phyloP scores from a whole-genome alignment of 2,797 vertebrate species.

The Orientallactaga sibirica region DNA sequence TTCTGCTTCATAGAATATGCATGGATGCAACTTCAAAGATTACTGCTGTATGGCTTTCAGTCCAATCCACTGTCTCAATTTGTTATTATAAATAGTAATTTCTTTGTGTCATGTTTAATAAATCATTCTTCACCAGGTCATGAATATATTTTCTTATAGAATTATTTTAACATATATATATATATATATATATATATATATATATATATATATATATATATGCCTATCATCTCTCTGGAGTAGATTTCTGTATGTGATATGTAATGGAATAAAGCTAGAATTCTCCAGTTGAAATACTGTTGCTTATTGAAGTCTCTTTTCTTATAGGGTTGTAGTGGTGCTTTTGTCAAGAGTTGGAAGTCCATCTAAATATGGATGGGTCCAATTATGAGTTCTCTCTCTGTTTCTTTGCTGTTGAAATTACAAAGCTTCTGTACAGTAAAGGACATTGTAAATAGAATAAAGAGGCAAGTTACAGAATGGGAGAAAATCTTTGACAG shows the following conservation, averaged over 20 bases:
- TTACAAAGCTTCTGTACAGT: too few relatives aligned
- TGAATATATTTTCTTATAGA: not conserved
- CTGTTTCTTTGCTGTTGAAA: not conserved
- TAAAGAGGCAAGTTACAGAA: too few relatives aligned
- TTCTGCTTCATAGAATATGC: not conserved
- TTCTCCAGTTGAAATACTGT: not conserved
- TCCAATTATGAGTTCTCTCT: slow-evolving; percentile 2
- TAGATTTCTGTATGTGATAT: not conserved
- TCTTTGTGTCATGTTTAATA: not conserved
- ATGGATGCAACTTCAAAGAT: not conserved
- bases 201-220: accelerated
- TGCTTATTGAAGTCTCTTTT: slow-evolving; percentile 6
- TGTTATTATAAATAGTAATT: slow-evolving; percentile 28
- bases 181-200: not conserved
- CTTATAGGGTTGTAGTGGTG: not conserved
- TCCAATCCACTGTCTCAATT: not conserved
- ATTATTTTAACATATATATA: not conserved
- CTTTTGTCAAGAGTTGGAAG: not conserved
- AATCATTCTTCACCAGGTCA: slow-evolving; percentile 15
- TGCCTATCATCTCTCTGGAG: not conserved
- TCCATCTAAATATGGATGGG: not conserved
- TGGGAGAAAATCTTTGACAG: too few relatives aligned
- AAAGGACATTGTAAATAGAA: too few relatives aligned
- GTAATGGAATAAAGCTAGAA: not conserved
- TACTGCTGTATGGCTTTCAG: not conserved